Evolutionary conservation across 2,113 vertebrate species (phyloP).

Genomic region (Panthera leo): DNA sequence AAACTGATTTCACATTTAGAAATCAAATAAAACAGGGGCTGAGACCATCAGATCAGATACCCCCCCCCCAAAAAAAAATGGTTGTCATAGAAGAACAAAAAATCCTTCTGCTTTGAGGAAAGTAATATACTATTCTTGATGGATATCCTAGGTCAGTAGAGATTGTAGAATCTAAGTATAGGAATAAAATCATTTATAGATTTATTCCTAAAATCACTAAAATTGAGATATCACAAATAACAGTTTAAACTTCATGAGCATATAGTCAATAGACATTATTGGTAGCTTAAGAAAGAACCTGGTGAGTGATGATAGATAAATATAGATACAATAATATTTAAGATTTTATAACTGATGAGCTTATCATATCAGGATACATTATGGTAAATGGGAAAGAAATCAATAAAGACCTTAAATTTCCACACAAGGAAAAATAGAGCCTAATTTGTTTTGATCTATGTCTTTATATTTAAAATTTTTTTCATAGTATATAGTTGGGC

Average conservation of each 20-base stretch:
- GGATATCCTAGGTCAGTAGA: background rate
- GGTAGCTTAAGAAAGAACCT: conserved; percentile 13
- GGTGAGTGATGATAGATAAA: background rate
- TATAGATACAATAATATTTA: background rate
- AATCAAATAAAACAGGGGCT: conserved; percentile 39
- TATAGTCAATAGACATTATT: background rate
- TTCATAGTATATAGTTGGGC: background rate
- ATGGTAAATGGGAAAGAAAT: background rate
- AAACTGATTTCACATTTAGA: conserved; percentile 46
- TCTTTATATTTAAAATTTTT: conserved; percentile 40
- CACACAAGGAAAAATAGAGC: background rate
- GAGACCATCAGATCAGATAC: background rate
- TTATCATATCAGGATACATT: background rate
- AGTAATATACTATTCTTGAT: conserved; percentile 10
- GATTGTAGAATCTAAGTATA: background rate
- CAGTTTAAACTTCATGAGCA: background rate
- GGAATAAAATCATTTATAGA: background rate
- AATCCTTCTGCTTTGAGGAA: background rate
- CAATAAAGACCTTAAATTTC: background rate
- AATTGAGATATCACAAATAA: background rate
- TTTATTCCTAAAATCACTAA: background rate
- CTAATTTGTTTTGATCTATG: background rate
- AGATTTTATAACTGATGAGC: background rate
- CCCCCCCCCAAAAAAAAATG: background rate
- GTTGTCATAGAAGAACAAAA: background rate